Conservation (phyloP, 2,797 vertebrate species). For the Serranus cabrilla region DNA sequence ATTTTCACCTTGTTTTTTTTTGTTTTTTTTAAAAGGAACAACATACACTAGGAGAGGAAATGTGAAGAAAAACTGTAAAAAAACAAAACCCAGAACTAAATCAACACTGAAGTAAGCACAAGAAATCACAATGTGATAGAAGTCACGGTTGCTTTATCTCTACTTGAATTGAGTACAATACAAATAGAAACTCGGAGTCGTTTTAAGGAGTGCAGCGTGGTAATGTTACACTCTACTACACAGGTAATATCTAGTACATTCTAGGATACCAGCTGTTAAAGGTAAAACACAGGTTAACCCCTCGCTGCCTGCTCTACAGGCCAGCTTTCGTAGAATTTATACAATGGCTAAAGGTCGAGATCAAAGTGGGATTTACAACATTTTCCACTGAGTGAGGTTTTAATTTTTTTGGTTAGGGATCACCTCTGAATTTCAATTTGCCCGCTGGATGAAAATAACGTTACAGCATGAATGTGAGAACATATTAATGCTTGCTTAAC, state of each 20-base stretch:
- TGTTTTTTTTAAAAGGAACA: slow-evolving; percentile 44
- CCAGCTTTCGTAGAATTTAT: slow-evolving; percentile 57
- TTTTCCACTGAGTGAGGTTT: slow-evolving; percentile 46
- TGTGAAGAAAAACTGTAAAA: slow-evolving; percentile 54
- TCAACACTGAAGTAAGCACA: slow-evolving; percentile 74
- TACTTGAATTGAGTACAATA: slow-evolving; percentile 78
- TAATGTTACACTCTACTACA: slow-evolving; percentile 79
- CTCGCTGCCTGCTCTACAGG: slow-evolving; percentile 88
- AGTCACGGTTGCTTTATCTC: slow-evolving; percentile 78
- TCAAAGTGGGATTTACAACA: slow-evolving; percentile 51
- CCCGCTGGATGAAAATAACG: slow-evolving; percentile 43
- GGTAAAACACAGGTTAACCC: slow-evolving; percentile 77
- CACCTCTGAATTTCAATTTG: slow-evolving; percentile 42
- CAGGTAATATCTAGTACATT: slow-evolving; percentile 83
- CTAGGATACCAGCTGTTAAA: slow-evolving; percentile 79
- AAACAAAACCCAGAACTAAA: slow-evolving; percentile 52
- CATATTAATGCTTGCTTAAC: slow-evolving; percentile 32
- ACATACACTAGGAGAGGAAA: slow-evolving; percentile 62
- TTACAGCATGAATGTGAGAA: background rate
- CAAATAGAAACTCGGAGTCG: slow-evolving; percentile 73
- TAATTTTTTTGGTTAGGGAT: slow-evolving; percentile 66
- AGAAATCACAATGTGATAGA: slow-evolving; percentile 73
- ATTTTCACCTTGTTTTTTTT: slow-evolving; percentile 73
- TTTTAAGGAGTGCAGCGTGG: slow-evolving; percentile 66
- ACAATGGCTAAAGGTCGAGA: slow-evolving; percentile 58